A percentile compares a stretch with the other conserved stretches of the same genome.
These are phyloP conservation scores for Radopholus similis DNA, from an alignment of 1,140 invertebrate species.

Conservation along the genomic window DNA sequence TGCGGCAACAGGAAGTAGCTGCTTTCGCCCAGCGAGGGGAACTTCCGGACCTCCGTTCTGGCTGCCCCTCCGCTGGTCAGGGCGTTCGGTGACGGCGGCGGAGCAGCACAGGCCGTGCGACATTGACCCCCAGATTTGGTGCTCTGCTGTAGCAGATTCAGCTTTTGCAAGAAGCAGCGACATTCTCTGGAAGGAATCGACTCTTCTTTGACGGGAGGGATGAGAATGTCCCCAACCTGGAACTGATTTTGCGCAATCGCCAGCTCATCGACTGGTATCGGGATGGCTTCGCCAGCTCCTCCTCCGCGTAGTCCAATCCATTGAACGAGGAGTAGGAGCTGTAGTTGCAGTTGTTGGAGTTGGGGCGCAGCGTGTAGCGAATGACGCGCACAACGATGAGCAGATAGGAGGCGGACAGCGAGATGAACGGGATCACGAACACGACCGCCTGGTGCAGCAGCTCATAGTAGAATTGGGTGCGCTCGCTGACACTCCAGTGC, in stretches of 20 bases:
- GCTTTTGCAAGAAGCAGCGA: neutral
- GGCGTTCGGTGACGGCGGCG: neutral
- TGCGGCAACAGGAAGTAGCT: neutral
- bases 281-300: neutral
- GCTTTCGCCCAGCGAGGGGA: neutral
- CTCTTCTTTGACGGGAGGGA: too few species aligned
- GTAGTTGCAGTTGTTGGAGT: neutral
- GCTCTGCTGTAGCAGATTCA: neutral
- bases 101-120: neutral
- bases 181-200: too few species aligned
- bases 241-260: neutral
- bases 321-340: constrained; percentile 4
- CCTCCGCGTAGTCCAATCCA: constrained; percentile 1
- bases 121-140: neutral
- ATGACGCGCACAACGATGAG: constrained; percentile 43
- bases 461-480: constrained; percentile 40
- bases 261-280: neutral
- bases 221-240: too few species aligned
- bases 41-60: neutral
- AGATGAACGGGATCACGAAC: constrained; percentile 50
- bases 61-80: neutral
- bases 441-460: constrained; percentile 36
- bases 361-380: constrained; percentile 34
- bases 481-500: constrained; percentile 17
- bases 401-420: constrained; percentile 40